Evolutionary conservation across 2,797 vertebrate genomes (phyloP), one percentile per base, ranked within the genome.

Genomic region (Scolopax bukidnonensis): DNA sequence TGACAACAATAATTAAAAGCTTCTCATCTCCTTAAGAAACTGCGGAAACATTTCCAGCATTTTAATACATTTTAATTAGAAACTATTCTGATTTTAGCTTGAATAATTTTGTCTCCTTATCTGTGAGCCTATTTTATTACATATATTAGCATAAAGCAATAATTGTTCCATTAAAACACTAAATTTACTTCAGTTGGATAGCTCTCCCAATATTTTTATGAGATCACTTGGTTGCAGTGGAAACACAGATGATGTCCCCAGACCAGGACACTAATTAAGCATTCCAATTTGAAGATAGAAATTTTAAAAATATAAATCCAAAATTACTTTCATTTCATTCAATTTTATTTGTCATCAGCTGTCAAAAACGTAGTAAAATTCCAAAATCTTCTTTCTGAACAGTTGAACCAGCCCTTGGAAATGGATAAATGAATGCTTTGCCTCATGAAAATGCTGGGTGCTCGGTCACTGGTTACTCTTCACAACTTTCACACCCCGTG

Each of bases 1-100:
- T 94, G 84, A 82, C 57, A 95, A 92, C 33, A 96, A 87, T 63
- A 95, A 91, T 84, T 91, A 79, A 95, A 81, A 95, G 53, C 32
- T 73, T 78, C 81, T 91, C 19, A 87, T 74, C 28, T 84, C 78
- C 51, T 71, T 73, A 79, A 54, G 45, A 93, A 95, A 76, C 51
- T 45, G 28, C 0, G 0, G 86, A 90, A 95, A 89, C 48, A 89
- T 47, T 96, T 84, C 40, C 56, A 92, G 78, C 56, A 77, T 84
- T 95, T 87, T 78, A 84, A 71, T 67, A 92, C 9, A 91, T 67
- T 76, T 90, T 90, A 85, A 90, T 93, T 83, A 90, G 69, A 87
- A 94, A 84, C 32, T 33, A 80, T 78, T 85, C 63, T 84, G 90
- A 76, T 89, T 94, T 91, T 90, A 95, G 75, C 82, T 78, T 79